Percentiles rank a stretch among this genome's conserved stretches.
These are phyloP conservation scores for Medauroidea extradentata DNA, from an alignment of 1,140 invertebrate genomes.

Conservation along the genomic window DNA sequence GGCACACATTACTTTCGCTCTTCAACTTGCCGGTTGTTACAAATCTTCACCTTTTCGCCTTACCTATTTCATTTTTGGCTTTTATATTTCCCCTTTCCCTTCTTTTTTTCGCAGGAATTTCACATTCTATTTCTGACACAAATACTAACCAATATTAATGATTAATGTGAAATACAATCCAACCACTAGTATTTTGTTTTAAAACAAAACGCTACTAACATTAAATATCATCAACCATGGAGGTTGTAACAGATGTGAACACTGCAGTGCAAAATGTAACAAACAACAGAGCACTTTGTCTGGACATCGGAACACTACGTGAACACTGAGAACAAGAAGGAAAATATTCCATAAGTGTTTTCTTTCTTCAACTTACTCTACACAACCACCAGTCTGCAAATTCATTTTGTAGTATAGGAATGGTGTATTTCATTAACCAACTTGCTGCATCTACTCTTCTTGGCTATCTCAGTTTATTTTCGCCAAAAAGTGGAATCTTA, in stretches of 20 bases:
- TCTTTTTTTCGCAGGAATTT: not conserved
- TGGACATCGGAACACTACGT: not conserved
- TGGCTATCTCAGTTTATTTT: conserved; percentile 5
- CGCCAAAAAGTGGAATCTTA: not conserved
- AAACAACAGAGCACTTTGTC: not conserved
- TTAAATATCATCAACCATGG: not conserved
- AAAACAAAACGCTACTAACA: not conserved
- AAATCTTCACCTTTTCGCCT: not conserved
- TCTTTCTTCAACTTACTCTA: not conserved
- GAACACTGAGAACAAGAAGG: not conserved
- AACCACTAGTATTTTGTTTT: not conserved
- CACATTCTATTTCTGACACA: not conserved
- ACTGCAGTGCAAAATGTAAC: not conserved
- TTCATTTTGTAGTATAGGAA: not conserved
- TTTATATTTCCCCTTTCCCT: not conserved
- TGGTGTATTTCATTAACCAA: not conserved
- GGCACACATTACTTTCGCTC: not conserved
- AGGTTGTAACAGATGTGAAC: not conserved
- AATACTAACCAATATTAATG: not conserved
- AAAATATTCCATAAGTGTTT: not conserved
- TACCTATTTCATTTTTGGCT: not conserved
- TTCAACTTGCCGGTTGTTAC: not conserved
- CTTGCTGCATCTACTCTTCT: not conserved
- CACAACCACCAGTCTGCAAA: not conserved
- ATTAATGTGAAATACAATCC: not conserved